Percentiles rank a stretch among this genome's conserved stretches.
These are phyloP conservation scores for Sterna hirundo DNA, from an alignment of 2,113 vertebrate species.

Conservation along the genomic window DNA sequence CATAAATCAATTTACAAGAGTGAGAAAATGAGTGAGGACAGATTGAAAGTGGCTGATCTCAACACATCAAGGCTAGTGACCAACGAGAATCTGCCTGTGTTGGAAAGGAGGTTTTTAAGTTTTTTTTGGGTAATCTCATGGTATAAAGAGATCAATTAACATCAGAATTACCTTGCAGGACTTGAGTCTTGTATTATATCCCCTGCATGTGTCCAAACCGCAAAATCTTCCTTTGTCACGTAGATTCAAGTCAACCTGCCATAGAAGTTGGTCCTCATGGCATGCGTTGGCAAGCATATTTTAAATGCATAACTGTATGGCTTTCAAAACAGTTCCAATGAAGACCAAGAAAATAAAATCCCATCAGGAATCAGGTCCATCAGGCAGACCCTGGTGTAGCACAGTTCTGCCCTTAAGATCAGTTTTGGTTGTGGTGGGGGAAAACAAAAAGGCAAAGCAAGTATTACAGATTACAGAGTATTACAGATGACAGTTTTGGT, in stretches of 20 bases:
- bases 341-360: neutral
- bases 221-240: neutral
- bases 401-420: neutral
- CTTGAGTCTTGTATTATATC: neutral
- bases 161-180: neutral
- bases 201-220: neutral
- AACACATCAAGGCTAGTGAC: neutral
- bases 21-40: neutral
- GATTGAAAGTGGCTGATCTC: neutral
- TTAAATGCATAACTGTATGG: neutral
- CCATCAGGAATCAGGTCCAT: fast-evolving
- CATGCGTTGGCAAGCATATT: neutral
- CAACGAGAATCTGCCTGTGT: neutral
- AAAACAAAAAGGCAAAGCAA: neutral
- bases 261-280: neutral
- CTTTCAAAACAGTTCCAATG: neutral
- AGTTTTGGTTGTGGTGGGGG: neutral
- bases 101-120: neutral
- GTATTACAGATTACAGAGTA: too few relatives aligned
- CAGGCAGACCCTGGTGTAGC: neutral
- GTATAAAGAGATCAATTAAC: neutral
- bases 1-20: neutral
- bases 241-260: neutral
- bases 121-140: neutral
- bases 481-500: neutral